Evolutionary conservation across 2,113 vertebrate genomes (phyloP), one percentile per base, ranked within the genome.

Genomic region (Prunella himalayana): DNA sequence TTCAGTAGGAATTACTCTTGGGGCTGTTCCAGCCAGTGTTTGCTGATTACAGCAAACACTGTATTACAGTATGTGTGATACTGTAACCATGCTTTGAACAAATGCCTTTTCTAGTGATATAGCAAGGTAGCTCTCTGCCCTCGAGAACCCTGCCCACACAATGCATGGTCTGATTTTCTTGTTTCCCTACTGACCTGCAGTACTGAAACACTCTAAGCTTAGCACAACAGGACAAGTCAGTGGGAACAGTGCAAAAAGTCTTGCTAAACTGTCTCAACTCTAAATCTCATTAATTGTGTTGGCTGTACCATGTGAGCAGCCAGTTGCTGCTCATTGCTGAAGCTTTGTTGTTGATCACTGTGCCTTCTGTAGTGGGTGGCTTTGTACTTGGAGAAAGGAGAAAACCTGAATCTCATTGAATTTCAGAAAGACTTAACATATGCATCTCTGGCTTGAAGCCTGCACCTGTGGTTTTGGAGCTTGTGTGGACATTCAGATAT

Each of bases 381-480:
- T 77, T 75, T 89, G 30, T 70, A 68, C 30, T 70, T 82, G 71
- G 30, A 49, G 56, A 94, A 86, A 8, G 61, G 49, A 82, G 44
- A 60, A 88, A 91, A 84, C 51, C 24, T 84, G 82, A 86, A 91
- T 59, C 73, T 61, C 53, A 39, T 9, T 76, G 84, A 86, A 61
- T 88, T 88, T 93, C 56, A 91, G 91, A 81, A 84, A 85, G 93
- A 80, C 27, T 77, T 85, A 45, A 42, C 49, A 92, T 72, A 79
- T 89, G 81, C 61, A 95, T 89, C 84, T 45, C 57, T 95, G 95
- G 81, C 91, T 87, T 90, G 35, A 33, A 94, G 87, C 89, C 95
- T 85, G 35, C 90, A 95, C 93, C 91, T 95, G 87, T 92, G 95
- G 93, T 95, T 97, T 97, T 96, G 87, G 93, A 97, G 54, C 75